Evolutionary conservation across 2,113 vertebrate genomes (phyloP).

Genomic region (Stigmatopora argus): DNA sequence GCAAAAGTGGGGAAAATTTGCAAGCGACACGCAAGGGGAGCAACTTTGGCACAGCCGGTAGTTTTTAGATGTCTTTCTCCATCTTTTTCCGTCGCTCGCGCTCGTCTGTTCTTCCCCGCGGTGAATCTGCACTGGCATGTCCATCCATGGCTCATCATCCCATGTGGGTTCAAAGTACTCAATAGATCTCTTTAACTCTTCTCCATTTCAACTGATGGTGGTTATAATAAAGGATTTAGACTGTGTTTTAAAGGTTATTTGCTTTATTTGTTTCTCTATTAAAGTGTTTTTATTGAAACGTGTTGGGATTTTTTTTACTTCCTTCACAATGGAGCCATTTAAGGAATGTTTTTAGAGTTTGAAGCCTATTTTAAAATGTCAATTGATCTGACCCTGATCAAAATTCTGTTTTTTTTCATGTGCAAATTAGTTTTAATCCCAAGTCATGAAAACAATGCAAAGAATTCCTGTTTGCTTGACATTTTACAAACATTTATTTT

Average conservation of each 20-base stretch:
- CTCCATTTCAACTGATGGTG: constrained; percentile 68
- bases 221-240: constrained; percentile 67
- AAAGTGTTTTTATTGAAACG: constrained; percentile 65
- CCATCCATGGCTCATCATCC: constrained; percentile 42
- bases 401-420: too few relatives aligned
- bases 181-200: constrained; percentile 62
- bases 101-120: constrained; percentile 46
- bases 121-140: constrained; percentile 46
- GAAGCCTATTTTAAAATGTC: background rate
- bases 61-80: constrained; percentile 62
- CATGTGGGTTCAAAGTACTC: constrained; percentile 56
- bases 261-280: constrained; percentile 70
- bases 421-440: too few relatives aligned
- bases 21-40: constrained; percentile 47
- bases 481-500: constrained; percentile 33
- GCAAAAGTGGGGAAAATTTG: constrained; percentile 6
- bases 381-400: too few relatives aligned
- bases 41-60: constrained; percentile 63
- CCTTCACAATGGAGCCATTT: background rate
- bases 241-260: constrained; percentile 59
- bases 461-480: background rate
- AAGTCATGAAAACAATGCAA: too few relatives aligned
- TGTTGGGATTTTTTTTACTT: background rate
- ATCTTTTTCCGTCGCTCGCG: constrained; percentile 44
- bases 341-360: background rate